Evolutionary conservation across 2,113 vertebrate genomes (phyloP).

Genomic region (Sitta europaea): DNA sequence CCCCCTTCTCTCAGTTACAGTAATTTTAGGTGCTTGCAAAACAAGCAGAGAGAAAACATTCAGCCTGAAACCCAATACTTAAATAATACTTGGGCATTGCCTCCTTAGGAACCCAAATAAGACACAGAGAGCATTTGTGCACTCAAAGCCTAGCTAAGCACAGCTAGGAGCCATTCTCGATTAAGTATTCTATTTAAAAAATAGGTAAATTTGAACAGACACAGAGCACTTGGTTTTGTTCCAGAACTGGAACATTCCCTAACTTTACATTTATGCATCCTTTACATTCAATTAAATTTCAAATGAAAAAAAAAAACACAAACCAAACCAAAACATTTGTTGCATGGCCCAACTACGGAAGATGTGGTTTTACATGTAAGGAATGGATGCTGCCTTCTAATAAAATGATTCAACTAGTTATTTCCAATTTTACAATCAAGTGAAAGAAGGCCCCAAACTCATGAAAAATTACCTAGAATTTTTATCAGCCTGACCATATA

Average conservation of each 20-base stretch:
- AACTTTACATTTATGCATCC: not conserved
- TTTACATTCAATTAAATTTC: not conserved
- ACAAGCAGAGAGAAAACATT: slow-evolving; percentile 8
- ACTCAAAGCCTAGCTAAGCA: not conserved
- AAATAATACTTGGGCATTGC: not conserved
- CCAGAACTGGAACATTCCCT: not conserved
- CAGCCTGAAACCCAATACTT: slow-evolving; percentile 13
- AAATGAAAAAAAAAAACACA: not conserved
- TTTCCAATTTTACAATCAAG: not conserved
- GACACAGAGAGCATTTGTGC: not conserved
- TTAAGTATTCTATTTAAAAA: not conserved
- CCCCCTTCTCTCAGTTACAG: slow-evolving; percentile 3
- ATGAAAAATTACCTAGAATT: not conserved
- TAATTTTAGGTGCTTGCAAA: slow-evolving; percentile 52
- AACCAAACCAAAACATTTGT: not conserved
- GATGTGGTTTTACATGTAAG: not conserved
- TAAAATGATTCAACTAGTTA: not conserved
- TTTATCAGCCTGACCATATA: not conserved
- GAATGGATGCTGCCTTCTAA: not conserved
- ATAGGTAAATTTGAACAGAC: not conserved
- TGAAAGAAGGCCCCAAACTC: not conserved
- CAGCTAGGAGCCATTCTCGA: not conserved
- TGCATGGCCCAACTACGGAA: not conserved
- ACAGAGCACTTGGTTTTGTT: not conserved
- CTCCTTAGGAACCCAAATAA: not conserved